Evolutionary conservation across 1,140 invertebrate species (phyloP).

Genomic region (Drosophila novamexicana): DNA sequence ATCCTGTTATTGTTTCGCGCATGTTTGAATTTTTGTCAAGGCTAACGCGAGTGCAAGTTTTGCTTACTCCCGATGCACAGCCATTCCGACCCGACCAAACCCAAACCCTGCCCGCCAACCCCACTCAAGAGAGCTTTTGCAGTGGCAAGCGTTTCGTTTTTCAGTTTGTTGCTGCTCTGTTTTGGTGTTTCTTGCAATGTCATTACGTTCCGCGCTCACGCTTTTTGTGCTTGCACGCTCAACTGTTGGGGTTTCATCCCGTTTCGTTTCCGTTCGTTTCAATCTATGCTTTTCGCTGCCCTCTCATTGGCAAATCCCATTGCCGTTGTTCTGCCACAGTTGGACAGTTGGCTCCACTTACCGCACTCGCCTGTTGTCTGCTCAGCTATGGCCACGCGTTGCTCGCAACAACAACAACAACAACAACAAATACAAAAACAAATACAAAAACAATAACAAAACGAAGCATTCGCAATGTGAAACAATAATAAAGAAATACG

Average conservation of each 20-base stretch:
- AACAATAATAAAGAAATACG: slow-evolving; percentile 39
- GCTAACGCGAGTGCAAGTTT: slow-evolving; percentile 8
- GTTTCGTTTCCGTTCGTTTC: slow-evolving; percentile 4
- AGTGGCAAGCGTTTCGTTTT: slow-evolving; percentile 19
- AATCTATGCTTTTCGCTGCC: slow-evolving; percentile 1
- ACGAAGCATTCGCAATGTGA: slow-evolving; percentile 26
- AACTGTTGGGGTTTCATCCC: neutral
- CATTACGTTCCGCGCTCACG: slow-evolving; percentile 23
- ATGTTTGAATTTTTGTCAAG: slow-evolving; percentile 16
- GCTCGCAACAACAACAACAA: slow-evolving; percentile 27
- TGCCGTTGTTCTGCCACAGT: slow-evolving; percentile 29
- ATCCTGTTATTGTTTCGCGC: slow-evolving; percentile 9
- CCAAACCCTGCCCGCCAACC: neutral
- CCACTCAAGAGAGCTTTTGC: slow-evolving; percentile 12
- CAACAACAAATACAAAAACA: neutral
- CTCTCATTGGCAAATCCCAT: slow-evolving; percentile 13
- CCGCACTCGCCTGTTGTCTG: slow-evolving; percentile 48
- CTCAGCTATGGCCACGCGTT: slow-evolving; percentile 40
- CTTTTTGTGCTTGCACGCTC: slow-evolving; percentile 20
- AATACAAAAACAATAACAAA: neutral
- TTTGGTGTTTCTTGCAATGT: slow-evolving; percentile 35
- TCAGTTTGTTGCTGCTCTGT: slow-evolving; percentile 30
- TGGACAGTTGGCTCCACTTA: slow-evolving; percentile 42
- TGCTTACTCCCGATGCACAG: neutral
- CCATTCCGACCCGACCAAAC: neutral